Evolutionary conservation across 2,797 vertebrate species (phyloP).

Genomic region (Pachyuromys duprasi): DNA sequence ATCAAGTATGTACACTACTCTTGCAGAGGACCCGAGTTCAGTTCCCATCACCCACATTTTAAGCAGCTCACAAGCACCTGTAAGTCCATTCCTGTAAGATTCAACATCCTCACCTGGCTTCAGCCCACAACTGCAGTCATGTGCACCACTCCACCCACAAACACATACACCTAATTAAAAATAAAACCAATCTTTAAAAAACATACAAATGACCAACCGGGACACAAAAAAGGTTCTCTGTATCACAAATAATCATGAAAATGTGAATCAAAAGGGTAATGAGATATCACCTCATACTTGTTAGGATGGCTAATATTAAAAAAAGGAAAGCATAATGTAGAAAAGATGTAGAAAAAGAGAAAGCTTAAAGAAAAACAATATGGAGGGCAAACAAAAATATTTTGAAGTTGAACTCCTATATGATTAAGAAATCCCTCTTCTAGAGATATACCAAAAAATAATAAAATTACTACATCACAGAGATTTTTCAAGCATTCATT

Average conservation of each 20-base stretch:
- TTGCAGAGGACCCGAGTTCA: neutral
- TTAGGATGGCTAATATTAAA: neutral
- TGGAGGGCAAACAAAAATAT: neutral
- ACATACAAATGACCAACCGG: neutral
- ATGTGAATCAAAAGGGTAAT: neutral
- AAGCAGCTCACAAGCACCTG: neutral
- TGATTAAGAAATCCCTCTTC: neutral
- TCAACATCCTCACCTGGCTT: neutral
- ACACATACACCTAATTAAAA: neutral
- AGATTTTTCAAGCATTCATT: neutral
- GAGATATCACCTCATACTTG: neutral
- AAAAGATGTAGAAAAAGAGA: neutral
- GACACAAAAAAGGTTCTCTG: neutral
- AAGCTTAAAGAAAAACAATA: neutral
- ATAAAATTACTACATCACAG: neutral
- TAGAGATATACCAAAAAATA: neutral
- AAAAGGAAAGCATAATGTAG: neutral
- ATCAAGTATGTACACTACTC: neutral
- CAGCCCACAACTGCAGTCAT: neutral
- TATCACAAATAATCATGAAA: neutral
- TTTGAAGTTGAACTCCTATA: neutral
- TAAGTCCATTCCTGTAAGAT: neutral
- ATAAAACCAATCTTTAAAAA: neutral
- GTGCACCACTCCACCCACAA: no score
- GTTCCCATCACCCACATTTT: neutral